Evolutionary conservation across 2,113 vertebrate species (phyloP).

Genomic region (Dasyornis broadbenti): DNA sequence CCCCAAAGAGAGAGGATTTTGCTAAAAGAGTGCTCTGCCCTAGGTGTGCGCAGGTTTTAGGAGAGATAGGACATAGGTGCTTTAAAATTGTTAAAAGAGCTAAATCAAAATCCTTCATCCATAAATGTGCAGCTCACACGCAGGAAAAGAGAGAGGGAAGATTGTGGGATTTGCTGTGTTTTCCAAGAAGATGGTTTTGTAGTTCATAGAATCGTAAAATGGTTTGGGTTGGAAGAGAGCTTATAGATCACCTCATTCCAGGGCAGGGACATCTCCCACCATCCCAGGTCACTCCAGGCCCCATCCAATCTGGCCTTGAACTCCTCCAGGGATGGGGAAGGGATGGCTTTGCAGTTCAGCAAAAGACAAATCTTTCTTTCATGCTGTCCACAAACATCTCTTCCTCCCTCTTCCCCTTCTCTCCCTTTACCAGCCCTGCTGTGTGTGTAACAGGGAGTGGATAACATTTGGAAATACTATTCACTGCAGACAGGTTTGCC

Average conservation of each 20-base stretch:
- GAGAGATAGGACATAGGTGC: not conserved
- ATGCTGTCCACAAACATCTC: not conserved
- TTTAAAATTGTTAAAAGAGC: not conserved
- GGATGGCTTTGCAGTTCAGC: not conserved
- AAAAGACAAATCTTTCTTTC: not conserved
- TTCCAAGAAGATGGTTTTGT: not conserved
- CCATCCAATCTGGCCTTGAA: not conserved
- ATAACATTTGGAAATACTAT: not conserved
- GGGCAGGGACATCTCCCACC: not conserved
- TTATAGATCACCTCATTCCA: not conserved
- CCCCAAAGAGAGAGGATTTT: not conserved
- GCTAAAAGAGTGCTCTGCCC: not conserved
- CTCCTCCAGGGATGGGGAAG: not conserved
- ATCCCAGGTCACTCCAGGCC: not conserved
- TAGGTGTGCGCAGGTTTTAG: not conserved
- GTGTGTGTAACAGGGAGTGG: not conserved
- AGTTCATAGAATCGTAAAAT: not conserved
- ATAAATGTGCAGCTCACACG: not conserved
- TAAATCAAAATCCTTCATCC: not conserved
- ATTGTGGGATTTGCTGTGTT: not conserved
- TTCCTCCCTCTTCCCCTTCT: not conserved
- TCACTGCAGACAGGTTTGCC: not conserved
- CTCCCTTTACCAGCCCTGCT: not conserved
- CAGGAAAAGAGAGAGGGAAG: not conserved
- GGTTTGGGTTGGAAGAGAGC: not conserved